Base-by-base conservation (phyloP, 1,140 invertebrate genomes). In the Drosophila suzukii region DNA sequence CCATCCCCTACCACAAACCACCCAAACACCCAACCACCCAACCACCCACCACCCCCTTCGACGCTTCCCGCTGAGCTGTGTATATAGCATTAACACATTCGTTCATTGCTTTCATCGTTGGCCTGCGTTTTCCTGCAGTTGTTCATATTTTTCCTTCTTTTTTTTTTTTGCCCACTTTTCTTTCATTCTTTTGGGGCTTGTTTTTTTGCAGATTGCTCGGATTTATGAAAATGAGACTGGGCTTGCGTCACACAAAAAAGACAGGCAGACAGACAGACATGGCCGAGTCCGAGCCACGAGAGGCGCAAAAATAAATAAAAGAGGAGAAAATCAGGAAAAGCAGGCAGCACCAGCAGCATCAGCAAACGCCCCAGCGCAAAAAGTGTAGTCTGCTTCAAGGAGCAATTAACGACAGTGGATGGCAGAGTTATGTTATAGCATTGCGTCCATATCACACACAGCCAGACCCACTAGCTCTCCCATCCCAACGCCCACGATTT, bases 371-470 rank as follows among this genome's bases (percentile, higher is more conserved):
- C 54, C 53, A 61, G 61, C 59, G 54, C 51, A 89, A 81, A 88
- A 83, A 81, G 54, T 88, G 76, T 88, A 82, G 76, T 73, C 84
- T 66, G 80, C 81, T 89, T 89, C 84, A 89, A 89, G 84, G 84
- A 89, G 80, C 84, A 89, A 89, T 89, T 89, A 89, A 89, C 84
- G 81, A 81, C 84, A 88, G 84, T 68, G 77, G 73, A 88, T 83
- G 67, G 71, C 80, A 84, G 80, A 88, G 84, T 89, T 84, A 89
- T 81, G 71, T 71, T 71, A 71, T 71, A 30, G 68, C 73, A 76
- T 49, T 77, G 75, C 84, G 62, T 71, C 74, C 74, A 67, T 89
- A 89, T 84, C 84, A 74, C 72, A 78, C 66, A 68, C 84, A 77
- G 46, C 47, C 84, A 83, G 63, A 49, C 20, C 20, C 20, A 20